Evolutionary conservation across 2,888 invertebrate species (phyloP), one percentile per base, ranked within the genome.

Genomic region (Heterodera filipjevi): DNA sequence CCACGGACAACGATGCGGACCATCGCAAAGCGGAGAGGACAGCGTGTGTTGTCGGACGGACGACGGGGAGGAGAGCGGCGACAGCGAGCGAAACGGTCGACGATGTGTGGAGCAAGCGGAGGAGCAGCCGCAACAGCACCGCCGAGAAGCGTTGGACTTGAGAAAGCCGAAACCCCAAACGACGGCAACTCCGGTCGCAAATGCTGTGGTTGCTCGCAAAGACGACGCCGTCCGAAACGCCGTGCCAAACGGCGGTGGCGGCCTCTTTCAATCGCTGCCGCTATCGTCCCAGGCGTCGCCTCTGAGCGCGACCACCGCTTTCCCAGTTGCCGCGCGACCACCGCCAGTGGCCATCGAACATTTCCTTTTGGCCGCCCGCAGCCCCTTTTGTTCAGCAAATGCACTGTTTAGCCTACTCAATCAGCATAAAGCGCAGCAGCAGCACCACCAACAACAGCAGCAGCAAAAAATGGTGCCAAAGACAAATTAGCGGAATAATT

Each of bases 321-420:
- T 35, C 19, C 32, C 68, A 22, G 16, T n/a, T 5, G 66, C 35
- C 22, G 68, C 33, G 35, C 35, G 35, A 44, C 59, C 33, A 35
- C 39, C 53, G 27, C 59, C 66, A 14, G 30, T 75, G 53, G 33
- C 19, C 44, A 22, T 64, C 27, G 66, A 75, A 64, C 75, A 75
- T 46, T 53, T 68, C 44, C 46, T 75, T 53, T 68, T 66, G 68
- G 30, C 75, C 46, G 68, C 75, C 44, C 68, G 66, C 39, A 46
- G 32, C 46, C 46, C 75, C 8, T 75, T 75, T 44, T 75, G 68
- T 66, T 75, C 75, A 30, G 75, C 75, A 22, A 75, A 35, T 33
- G 75, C 66, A 32, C 33, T 75, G 32, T 35, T 75, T 30, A n/a
- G 64, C 44, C 44, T 75, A 27, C 35, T 75, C 59, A 49, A 75